Evolutionary conservation across 2,797 vertebrate genomes (phyloP).

Genomic region (Okamejei kenojei): DNA sequence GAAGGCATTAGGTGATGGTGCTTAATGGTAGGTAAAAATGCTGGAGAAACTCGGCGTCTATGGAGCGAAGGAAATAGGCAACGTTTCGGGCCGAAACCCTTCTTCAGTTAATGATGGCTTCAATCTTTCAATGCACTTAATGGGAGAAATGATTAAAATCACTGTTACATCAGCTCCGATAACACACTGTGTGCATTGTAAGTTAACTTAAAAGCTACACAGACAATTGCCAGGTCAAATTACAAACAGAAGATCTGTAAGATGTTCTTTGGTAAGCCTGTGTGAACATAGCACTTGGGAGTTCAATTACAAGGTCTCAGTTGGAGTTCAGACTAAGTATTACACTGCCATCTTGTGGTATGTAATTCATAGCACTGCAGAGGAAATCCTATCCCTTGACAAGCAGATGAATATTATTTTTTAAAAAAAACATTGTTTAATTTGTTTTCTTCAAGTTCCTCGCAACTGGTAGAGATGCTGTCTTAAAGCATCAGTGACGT

Average conservation of each 20-base stretch:
- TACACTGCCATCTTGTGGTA: conserved; percentile 29
- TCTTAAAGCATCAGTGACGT: too few relatives aligned
- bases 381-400: background rate
- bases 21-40: too few relatives aligned
- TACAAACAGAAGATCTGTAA: background rate
- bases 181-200: background rate
- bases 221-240: background rate
- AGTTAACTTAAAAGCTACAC: background rate
- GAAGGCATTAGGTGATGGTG: background rate
- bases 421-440: too few relatives aligned
- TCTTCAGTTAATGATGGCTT: too few relatives aligned
- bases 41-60: too few relatives aligned
- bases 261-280: background rate
- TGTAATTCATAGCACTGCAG: background rate
- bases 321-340: background rate
- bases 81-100: too few relatives aligned
- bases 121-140: background rate
- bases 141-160: background rate
- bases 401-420: too few relatives aligned
- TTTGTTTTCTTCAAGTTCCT: too few relatives aligned
- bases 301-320: too few relatives aligned
- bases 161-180: background rate
- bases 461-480: too few relatives aligned
- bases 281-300: too few relatives aligned
- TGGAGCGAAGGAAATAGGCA: too few relatives aligned